Evolutionary conservation across 1,140 invertebrate genomes (phyloP).

Genomic region (Papilio polyxenes): DNA sequence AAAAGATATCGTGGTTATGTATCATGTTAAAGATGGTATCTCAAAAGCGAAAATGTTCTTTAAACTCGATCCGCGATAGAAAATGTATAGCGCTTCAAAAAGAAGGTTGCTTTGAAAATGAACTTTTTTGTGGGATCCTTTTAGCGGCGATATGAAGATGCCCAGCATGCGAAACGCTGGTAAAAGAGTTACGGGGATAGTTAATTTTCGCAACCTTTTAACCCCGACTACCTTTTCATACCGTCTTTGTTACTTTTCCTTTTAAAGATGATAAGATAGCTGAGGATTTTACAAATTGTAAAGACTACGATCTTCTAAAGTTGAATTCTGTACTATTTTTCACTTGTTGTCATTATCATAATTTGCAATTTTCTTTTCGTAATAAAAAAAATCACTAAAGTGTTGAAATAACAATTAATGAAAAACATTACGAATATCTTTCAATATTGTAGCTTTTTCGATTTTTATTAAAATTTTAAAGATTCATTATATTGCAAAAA

Average conservation of each 20-base stretch:
- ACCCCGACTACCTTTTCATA: constrained; percentile 11
- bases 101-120: constrained; percentile 20
- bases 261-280: neutral
- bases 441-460: neutral
- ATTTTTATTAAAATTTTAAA: neutral
- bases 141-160: constrained; percentile 14
- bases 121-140: constrained; percentile 22
- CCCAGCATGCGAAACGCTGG: constrained; percentile 14
- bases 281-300: constrained; percentile 12
- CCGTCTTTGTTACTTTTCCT: constrained; percentile 6
- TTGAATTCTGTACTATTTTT: neutral
- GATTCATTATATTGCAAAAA: no score
- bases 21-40: constrained; percentile 15
- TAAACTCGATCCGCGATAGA: constrained; percentile 4
- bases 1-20: neutral
- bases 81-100: constrained; percentile 25
- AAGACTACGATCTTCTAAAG: neutral
- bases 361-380: neutral
- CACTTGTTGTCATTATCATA: neutral
- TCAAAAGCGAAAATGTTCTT: constrained; percentile 16
- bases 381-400: neutral
- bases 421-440: neutral
- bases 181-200: constrained; percentile 10
- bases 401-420: neutral
- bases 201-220: constrained; percentile 21